Percentiles rank a stretch among this genome's conserved stretches.
phyloP scores from a whole-genome alignment of 2,888 invertebrate genomes.

The Coronaproctus castanopsis region DNA sequence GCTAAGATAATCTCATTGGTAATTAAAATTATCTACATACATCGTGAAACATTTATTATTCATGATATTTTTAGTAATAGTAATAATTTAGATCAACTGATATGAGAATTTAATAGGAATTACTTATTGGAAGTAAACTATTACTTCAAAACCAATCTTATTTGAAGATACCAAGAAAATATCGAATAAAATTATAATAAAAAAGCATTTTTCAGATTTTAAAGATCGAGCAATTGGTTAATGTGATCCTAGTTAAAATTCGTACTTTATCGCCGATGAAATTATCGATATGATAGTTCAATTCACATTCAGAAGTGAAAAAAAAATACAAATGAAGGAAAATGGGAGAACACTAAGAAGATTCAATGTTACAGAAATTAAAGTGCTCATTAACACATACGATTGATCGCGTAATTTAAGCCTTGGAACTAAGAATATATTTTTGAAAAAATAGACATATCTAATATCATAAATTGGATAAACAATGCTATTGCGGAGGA shows the following conservation, averaged over 20 bases:
- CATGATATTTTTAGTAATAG: neutral
- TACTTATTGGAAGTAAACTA: neutral
- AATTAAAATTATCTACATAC: too few relatives aligned
- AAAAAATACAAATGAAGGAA: neutral
- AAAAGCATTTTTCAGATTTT: neutral
- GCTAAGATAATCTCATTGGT: too few relatives aligned
- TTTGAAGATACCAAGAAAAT: neutral
- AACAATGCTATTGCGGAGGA: too few relatives aligned
- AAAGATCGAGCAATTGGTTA: neutral
- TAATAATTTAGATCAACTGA: neutral
- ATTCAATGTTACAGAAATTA: neutral
- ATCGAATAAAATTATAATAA: neutral
- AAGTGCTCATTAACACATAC: neutral
- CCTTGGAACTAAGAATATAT: neutral
- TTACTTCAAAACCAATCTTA: neutral
- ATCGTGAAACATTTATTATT: too few relatives aligned
- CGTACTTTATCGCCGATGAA: too few relatives aligned
- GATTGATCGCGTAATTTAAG: neutral
- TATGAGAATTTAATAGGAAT: neutral
- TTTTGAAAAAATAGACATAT: too few relatives aligned
- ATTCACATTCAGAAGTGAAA: neutral
- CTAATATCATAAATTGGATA: too few relatives aligned
- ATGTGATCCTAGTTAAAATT: too few relatives aligned
- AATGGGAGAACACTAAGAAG: neutral
- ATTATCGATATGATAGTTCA: neutral